Base-by-base conservation (phyloP, 2,888 invertebrate species). In the Caenorhabditis sp. region DNA sequence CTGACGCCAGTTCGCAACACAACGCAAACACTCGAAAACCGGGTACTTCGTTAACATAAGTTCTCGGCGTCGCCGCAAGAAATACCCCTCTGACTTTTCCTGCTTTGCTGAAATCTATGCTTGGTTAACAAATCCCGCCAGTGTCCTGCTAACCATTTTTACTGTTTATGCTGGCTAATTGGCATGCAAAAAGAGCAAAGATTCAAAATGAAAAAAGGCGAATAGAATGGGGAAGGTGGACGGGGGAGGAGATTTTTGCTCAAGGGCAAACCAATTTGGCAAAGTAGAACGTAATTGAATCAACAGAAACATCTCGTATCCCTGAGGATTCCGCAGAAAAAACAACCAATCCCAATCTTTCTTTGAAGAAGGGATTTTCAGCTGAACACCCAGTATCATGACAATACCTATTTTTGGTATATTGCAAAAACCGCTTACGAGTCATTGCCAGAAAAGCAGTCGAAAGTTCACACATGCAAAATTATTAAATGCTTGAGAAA, bases 11-110 rank as follows among this genome's bases (percentile, higher is more conserved):
- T 67, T 44, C 50, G 58, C 53, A 53, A 44, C 76, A 44, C 67
- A 40, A 53, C 69, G 51, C 69, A 78, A 71, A 78, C 58, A 78
- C 78, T 70, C 53, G 65, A 78, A 56, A 65, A 70, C 62, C 24
- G 70, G 69, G 77, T 69, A 70, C 69, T 77, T 70, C 53, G 77
- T 62, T 69, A 76, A 20, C 44, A 47, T 9, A 28, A 61, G 40
- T 28, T 24, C 65, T 58, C 56, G 67, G 40, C 53, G 60, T 64
- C 24, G 22, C 58, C 28, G 37, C 20, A 35, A 28, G 32, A 56
- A 35, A 28, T 32, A 40, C 13, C 13, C 56, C 4, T 8, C 24
- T 11, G 8, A 53, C 53, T 26, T 24, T 53, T 13, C 28, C 26
- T 13, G 56, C 56, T 18, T 56, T 15, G 47, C 47, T 35, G n/a